phyloP scores from a whole-genome alignment of 2,113 vertebrate species.

The Ahaetulla prasina region DNA sequence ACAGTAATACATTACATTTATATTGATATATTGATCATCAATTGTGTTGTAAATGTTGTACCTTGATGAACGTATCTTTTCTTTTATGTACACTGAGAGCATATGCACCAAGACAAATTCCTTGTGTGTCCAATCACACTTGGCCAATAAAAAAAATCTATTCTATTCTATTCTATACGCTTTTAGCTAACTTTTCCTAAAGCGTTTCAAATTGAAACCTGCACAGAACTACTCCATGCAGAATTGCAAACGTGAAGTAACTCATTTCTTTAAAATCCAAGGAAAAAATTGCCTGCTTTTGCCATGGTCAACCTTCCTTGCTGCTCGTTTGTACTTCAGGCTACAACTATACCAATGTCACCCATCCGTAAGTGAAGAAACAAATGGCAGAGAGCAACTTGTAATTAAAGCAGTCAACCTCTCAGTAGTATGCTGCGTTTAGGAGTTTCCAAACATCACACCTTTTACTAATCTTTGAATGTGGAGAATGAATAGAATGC shows the following conservation, averaged over 20 bases:
- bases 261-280: slow-evolving; percentile 5
- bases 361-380: slow-evolving; percentile 18
- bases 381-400: slow-evolving; percentile 7
- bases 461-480: slow-evolving; percentile 31
- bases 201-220: not conserved
- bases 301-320: not conserved
- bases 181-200: not conserved
- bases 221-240: not conserved
- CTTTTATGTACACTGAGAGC: too few species aligned
- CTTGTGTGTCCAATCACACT: too few species aligned
- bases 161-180: too few species aligned
- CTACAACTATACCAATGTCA: slow-evolving; percentile 29
- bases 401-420: slow-evolving; percentile 38
- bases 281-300: slow-evolving; percentile 3
- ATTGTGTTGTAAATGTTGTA: too few species aligned
- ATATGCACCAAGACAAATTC: too few species aligned
- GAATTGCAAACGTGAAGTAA: not conserved
- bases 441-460: slow-evolving; percentile 25
- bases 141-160: too few species aligned
- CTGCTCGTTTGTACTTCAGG: slow-evolving; percentile 8
- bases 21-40: too few species aligned
- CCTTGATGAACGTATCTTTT: too few species aligned
- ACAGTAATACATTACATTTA: too few species aligned
- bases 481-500: slow-evolving; percentile 34
- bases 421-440: not conserved